Evolutionary conservation across 2,888 invertebrate species (phyloP).

Genomic region (Athalia circularis): DNA sequence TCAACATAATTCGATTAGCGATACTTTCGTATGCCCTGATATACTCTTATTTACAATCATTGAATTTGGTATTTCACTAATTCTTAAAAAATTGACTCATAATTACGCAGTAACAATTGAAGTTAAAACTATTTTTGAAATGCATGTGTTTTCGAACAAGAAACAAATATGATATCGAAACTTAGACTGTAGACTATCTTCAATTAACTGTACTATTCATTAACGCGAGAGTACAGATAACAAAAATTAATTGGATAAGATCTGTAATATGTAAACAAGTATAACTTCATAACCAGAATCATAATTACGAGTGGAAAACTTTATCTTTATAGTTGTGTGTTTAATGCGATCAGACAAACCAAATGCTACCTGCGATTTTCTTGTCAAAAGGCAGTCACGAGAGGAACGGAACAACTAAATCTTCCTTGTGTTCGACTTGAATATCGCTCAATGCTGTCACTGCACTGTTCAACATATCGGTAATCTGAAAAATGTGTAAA

Average conservation of each 20-base stretch:
- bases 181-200: too few relatives aligned
- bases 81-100: not conserved
- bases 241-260: not conserved
- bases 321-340: slow-evolving; percentile 4
- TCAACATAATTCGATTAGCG: not conserved
- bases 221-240: not conserved
- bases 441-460: slow-evolving; percentile 85
- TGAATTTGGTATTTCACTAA: not conserved
- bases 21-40: not conserved
- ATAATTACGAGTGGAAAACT: slow-evolving; percentile 20
- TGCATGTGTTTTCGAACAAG: too few relatives aligned
- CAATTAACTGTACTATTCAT: too few relatives aligned
- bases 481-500: slow-evolving; percentile 79
- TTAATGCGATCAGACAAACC: slow-evolving; percentile 1
- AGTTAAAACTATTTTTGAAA: not conserved
- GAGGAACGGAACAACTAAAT: slow-evolving; percentile 90
- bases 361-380: not conserved
- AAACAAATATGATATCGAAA: too few relatives aligned
- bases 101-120: not conserved
- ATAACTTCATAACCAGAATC: not conserved
- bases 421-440: slow-evolving; percentile 92
- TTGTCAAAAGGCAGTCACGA: slow-evolving; percentile 62
- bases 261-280: not conserved
- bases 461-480: slow-evolving; percentile 81
- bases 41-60: slow-evolving; percentile 27